These are phyloP conservation scores for Nymphalis urticae DNA, from an alignment of 2,888 invertebrate genomes.

Conservation along the genomic window DNA sequence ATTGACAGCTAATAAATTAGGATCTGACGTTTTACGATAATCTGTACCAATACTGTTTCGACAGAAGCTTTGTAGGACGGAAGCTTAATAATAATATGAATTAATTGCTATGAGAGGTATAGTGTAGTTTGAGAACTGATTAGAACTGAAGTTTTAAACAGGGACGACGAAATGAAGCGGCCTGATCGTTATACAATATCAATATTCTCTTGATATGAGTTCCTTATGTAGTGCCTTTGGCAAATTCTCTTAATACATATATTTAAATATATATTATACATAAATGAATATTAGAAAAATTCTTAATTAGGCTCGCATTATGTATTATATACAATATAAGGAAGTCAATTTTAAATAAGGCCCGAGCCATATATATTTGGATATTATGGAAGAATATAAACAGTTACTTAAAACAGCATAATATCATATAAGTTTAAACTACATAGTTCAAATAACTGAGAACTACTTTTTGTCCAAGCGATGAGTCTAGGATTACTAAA, in stretches of 20 bases:
- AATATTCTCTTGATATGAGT: constrained; percentile 58
- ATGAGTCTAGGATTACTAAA: neutral
- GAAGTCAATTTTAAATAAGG: constrained; percentile 8
- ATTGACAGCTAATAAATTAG: constrained; percentile 22
- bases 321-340: constrained; percentile 15
- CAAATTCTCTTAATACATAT: constrained; percentile 37
- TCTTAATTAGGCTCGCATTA: constrained; percentile 18
- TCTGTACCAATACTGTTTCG: constrained; percentile 29
- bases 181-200: constrained; percentile 27
- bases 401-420: neutral
- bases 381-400: neutral
- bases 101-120: constrained; percentile 27
- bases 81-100: constrained; percentile 48
- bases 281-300: constrained; percentile 21
- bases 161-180: constrained; percentile 7
- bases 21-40: constrained; percentile 31
- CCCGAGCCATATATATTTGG: neutral
- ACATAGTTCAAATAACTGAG: neutral
- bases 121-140: constrained; percentile 15
- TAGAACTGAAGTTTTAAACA: constrained; percentile 12
- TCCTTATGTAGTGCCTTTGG: constrained; percentile 57
- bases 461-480: neutral
- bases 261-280: too few species aligned
- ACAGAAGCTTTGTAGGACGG: constrained; percentile 53
- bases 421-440: too few species aligned